phyloP scores from a whole-genome alignment of 1,140 invertebrate genomes.

The Nebria ingens region DNA sequence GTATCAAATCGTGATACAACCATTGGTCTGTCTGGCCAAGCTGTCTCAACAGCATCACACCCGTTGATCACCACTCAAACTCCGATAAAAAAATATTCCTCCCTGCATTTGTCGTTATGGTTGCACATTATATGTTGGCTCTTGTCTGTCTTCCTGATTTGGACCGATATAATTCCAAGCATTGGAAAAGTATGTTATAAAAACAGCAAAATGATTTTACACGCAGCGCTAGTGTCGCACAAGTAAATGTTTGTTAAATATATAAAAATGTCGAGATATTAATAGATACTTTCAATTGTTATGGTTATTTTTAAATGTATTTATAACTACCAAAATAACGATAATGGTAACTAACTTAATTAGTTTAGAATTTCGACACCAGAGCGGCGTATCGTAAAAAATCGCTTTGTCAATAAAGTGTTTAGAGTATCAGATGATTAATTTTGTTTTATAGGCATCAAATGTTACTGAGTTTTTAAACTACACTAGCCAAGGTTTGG shows the following conservation, averaged over 20 bases:
- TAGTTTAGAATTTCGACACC: too few relatives aligned
- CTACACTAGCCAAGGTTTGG: conserved; percentile 24
- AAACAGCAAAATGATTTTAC: too few relatives aligned
- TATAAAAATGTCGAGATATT: too few relatives aligned
- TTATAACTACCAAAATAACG: too few relatives aligned
- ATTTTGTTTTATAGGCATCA: conserved; percentile 24
- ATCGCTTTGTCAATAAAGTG: too few relatives aligned
- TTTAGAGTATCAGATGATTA: too few relatives aligned
- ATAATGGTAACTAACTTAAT: too few relatives aligned
- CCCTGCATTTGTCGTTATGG: conserved; percentile 35
- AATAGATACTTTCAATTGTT: too few relatives aligned
- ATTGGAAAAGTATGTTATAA: conserved; percentile 41
- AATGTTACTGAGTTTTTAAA: conserved; percentile 25
- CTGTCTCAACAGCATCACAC: conserved; percentile 27
- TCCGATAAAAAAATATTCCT: conserved; percentile 19
- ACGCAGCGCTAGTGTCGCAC: too few relatives aligned
- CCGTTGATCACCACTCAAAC: conserved; percentile 26
- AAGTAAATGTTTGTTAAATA: too few relatives aligned
- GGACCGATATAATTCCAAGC: conserved; percentile 37
- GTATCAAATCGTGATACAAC: conserved; percentile 4
- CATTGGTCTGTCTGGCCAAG: neutral
- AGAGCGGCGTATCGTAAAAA: too few relatives aligned
- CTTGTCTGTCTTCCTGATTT: conserved; percentile 34
- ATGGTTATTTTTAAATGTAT: too few relatives aligned
- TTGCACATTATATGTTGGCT: conserved; percentile 37